Evolutionary conservation across 2,797 vertebrate species (phyloP), one percentile per base, ranked within the genome.

Genomic region (Mareca penelope): DNA sequence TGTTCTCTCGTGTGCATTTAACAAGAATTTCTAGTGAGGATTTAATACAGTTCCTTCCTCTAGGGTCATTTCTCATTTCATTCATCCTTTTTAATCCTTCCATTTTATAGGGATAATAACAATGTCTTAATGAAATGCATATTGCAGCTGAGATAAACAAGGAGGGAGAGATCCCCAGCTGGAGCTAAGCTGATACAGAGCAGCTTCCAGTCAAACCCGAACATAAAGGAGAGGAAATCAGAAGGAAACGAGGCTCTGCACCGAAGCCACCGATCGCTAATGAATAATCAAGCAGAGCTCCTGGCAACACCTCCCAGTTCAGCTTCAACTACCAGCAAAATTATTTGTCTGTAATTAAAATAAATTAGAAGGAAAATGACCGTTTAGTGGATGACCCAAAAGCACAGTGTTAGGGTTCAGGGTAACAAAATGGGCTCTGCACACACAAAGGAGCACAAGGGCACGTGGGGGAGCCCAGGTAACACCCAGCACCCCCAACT

Each of bases 131-230:
- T 88, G 91, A 96, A 94, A 90, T 39, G 73, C 80, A 60, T 81
- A 88, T 83, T 79, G 55, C 55, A 77, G 28, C 31, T 44, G 90
- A 86, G 96, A 96, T 95, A 96, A 96, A 94, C 67, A 88, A 6
- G 35, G 42, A 81, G 56, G 60, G 46, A 80, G 70, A 59, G 73
- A 63, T 76, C 63, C 88, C 77, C 88, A 94, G 91, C 93, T 94
- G 91, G 59, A 94, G 73, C 70, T 84, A 52, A 67, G 50, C 85
- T 89, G 95, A 94, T 86, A 89, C 5, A 85, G 71, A 70, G 12
- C 87, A 95, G 91, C 85, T 85, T 83, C 79, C 79, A 90, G 89
- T 9, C 61, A 53, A 70, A 64, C n/a, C 55, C 13, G 78, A 53
- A 70, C 33, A 31, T 6, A 44, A 72, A 48, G 33, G 44, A 82